Percentiles rank a stretch among this genome's conserved stretches.
Evolutionary conservation across 2,113 vertebrate genomes (phyloP).

Genomic region (Pelmatolapia mariae): DNA sequence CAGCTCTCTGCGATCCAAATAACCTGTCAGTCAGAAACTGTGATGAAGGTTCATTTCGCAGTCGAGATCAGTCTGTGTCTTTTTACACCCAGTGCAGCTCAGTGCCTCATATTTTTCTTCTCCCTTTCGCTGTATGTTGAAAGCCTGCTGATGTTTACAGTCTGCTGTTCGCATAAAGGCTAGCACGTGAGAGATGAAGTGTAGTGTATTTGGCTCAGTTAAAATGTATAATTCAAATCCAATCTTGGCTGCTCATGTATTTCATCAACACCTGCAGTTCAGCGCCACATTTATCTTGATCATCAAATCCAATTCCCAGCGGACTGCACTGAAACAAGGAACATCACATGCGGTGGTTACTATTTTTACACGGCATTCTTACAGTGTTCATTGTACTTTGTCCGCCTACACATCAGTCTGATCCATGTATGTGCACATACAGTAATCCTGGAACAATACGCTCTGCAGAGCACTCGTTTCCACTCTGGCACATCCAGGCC

Average conservation of each 20-base stretch:
- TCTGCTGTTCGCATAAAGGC: not conserved
- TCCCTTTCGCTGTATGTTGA: not conserved
- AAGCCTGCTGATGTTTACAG: not conserved
- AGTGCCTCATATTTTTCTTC: not conserved
- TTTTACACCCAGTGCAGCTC: not conserved
- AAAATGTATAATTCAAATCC: constrained; percentile 42
- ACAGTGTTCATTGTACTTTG: constrained; percentile 8
- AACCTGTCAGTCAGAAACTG: constrained; percentile 48
- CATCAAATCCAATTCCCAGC: constrained; percentile 49
- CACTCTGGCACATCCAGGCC: constrained; percentile 25
- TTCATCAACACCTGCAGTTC: constrained; percentile 50
- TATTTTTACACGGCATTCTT: constrained; percentile 47
- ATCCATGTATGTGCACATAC: constrained; percentile 22
- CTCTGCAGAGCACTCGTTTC: constrained; percentile 3
- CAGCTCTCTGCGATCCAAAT: constrained; percentile 41
- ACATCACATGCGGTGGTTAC: constrained; percentile 12
- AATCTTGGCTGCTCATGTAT: constrained; percentile 13
- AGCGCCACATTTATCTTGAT: constrained; percentile 31
- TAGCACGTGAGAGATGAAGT: not conserved
- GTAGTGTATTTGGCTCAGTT: not conserved
- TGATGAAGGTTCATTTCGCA: constrained; percentile 23
- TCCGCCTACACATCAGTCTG: constrained; percentile 43
- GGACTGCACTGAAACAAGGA: constrained; percentile 5
- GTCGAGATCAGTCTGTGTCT: constrained; percentile 23
- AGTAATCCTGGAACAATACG: constrained; percentile 51